Conservation (phyloP, 2,888 invertebrate species). For the Himalopsyche japonica region DNA sequence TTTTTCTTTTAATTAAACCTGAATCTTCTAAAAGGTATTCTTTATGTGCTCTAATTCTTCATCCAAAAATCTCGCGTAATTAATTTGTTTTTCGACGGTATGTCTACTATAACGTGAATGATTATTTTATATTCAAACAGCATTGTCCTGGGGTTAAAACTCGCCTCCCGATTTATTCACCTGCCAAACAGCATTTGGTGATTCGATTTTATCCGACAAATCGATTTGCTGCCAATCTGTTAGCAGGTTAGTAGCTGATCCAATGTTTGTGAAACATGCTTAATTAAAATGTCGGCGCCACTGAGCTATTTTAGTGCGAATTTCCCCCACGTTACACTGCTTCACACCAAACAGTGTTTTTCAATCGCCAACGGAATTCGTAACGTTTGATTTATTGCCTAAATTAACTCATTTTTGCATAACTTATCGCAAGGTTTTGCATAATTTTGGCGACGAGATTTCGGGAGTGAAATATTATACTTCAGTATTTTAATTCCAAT, state of each 20-base stretch:
- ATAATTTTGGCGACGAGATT: no score
- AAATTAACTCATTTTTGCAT: no score
- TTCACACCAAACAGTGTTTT: background rate
- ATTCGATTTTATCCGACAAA: background rate
- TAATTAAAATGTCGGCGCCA: background rate
- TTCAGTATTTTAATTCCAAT: no score
- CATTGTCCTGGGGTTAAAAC: background rate
- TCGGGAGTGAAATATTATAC: no score
- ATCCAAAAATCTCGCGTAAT: no score
- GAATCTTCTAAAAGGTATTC: no score
- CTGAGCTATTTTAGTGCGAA: background rate
- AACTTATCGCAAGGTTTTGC: no score
- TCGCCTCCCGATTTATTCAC: background rate
- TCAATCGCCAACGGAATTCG: background rate
- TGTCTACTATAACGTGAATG: no score
- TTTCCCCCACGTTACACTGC: background rate
- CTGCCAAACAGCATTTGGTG: background rate
- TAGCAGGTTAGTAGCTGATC: background rate
- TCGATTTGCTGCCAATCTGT: background rate
- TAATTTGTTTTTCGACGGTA: no score
- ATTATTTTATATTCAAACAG: no score
- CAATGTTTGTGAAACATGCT: background rate
- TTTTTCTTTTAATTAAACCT: no score
- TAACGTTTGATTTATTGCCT: background rate
- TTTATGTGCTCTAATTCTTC: no score